These are phyloP conservation scores for Erebia epiphron DNA, from an alignment of 2,888 invertebrate species.

Conservation along the genomic window DNA sequence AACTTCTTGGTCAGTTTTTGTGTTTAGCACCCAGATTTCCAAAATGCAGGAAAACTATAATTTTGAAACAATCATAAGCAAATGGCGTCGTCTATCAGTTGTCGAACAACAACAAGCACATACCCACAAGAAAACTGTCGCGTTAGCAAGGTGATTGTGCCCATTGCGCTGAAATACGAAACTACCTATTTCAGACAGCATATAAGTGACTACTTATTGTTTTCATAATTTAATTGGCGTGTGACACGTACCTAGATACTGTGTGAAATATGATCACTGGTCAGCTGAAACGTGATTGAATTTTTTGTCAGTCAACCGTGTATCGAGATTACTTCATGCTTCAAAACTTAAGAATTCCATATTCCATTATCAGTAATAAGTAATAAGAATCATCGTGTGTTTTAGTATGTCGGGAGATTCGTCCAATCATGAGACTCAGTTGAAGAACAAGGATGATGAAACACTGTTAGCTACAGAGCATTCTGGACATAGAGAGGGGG, in stretches of 20 bases:
- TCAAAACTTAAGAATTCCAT: neutral
- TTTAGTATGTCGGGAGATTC: constrained; percentile 75
- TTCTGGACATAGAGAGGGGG: constrained; percentile 43
- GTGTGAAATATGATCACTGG: constrained; percentile 41
- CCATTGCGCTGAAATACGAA: constrained; percentile 42
- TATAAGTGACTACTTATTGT: constrained; percentile 51
- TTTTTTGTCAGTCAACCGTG: neutral
- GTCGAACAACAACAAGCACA: constrained; percentile 48
- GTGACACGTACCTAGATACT: constrained; percentile 17
- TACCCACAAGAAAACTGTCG: constrained; percentile 55
- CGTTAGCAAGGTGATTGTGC: constrained; percentile 60
- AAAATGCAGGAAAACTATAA: constrained; percentile 73
- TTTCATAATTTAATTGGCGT: constrained; percentile 49
- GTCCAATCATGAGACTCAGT: constrained; percentile 54
- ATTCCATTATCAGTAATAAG: neutral
- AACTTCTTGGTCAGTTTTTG: constrained; percentile 56
- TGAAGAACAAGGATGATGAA: constrained; percentile 68
- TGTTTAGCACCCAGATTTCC: constrained; percentile 41
- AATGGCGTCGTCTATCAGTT: constrained; percentile 75
- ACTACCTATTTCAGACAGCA: constrained; percentile 24
- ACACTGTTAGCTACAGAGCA: constrained; percentile 56
- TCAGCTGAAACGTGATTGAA: neutral
- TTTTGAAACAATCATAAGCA: constrained; percentile 72
- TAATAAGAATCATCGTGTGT: constrained; percentile 38
- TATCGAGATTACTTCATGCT: neutral